Percentiles rank a stretch among this genome's conserved stretches.
phyloP scores from a whole-genome alignment of 2,113 vertebrate species.

The Lethenteron camtschaticum region DNA sequence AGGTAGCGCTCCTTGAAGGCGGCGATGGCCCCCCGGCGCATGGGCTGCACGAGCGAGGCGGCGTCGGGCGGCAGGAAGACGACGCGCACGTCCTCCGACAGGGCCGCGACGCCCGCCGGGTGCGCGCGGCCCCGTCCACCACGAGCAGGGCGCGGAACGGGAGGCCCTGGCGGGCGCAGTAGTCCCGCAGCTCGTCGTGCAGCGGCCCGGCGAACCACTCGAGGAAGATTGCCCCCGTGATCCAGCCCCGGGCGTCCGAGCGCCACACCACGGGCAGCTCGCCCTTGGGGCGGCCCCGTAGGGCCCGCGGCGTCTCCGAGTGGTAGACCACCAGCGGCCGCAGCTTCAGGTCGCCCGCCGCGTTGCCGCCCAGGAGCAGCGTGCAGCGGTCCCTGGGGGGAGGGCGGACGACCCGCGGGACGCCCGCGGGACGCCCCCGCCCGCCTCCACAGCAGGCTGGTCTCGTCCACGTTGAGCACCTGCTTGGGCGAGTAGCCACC shows the following conservation, averaged over 20 bases:
- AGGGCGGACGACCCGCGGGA: too few species aligned
- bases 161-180: conserved; percentile 10
- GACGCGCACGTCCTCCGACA: conserved; percentile 8
- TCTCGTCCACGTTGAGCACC: conserved; percentile 1
- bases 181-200: conserved; percentile 8
- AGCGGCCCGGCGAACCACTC: conserved; percentile 10
- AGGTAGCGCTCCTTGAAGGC: not conserved
- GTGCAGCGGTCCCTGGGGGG: conserved; percentile 9
- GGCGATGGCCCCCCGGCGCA: not conserved
- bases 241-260: conserved; percentile 12
- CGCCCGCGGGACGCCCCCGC: too few species aligned
- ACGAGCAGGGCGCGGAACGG: conserved; percentile 13
- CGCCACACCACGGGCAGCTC: conserved; percentile 12
- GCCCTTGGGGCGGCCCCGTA: conserved; percentile 9
- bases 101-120: conserved; percentile 3
- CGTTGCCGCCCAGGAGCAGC: conserved; percentile 11
- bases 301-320: conserved; percentile 9
- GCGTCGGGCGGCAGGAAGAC: conserved; percentile 9
- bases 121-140: conserved; percentile 10
- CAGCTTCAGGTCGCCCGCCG: conserved; percentile 11
- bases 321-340: conserved; percentile 12
- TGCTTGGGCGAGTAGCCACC: conserved; percentile 4
- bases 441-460: not conserved
- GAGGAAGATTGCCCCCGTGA: conserved; percentile 12
- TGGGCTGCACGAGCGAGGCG: not conserved